Evolutionary conservation across 1,140 invertebrate genomes (phyloP).

Genomic region (Amphibalanus amphitrite): DNA sequence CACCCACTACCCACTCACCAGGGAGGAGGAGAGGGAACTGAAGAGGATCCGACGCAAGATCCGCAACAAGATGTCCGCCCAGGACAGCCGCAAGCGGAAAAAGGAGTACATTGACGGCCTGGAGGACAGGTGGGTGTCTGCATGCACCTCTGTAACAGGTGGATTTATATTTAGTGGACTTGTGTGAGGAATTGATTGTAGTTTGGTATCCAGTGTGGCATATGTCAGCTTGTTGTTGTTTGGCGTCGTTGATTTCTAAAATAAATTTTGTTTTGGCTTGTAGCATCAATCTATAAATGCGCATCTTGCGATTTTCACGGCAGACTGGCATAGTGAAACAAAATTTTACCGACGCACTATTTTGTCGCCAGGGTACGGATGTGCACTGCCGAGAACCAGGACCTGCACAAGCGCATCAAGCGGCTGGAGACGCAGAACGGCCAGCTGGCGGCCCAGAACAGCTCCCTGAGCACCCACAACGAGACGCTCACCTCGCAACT

Average conservation of each 20-base stretch:
- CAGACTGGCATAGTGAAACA: no score
- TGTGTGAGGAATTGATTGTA: no score
- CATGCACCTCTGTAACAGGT: no score
- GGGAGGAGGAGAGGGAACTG: conserved; percentile 69
- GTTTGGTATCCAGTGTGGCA: no score
- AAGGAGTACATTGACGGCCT: conserved; percentile 84
- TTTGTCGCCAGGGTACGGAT: conserved; percentile 51
- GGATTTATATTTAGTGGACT: no score
- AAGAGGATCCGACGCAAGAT: conserved; percentile 81
- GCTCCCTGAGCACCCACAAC: conserved; percentile 12
- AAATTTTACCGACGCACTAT: no score
- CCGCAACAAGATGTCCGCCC: conserved; percentile 84
- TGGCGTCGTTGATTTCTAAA: no score
- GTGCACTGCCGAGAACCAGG: conserved; percentile 65
- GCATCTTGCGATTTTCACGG: no score
- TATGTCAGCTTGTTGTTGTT: no score
- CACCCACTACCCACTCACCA: conserved; percentile 64
- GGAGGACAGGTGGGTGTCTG: conserved; percentile 54
- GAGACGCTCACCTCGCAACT: conserved; percentile 14
- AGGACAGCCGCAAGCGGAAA: conserved; percentile 79
- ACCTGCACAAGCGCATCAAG: conserved; percentile 52
- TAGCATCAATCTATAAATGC: no score
- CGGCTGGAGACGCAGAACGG: conserved; percentile 27
- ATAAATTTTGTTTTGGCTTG: no score
- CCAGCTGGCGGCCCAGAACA: conserved; percentile 17